These are phyloP conservation scores for Himalopsyche anomala DNA, from an alignment of 2,888 invertebrate species.

Conservation along the genomic window DNA sequence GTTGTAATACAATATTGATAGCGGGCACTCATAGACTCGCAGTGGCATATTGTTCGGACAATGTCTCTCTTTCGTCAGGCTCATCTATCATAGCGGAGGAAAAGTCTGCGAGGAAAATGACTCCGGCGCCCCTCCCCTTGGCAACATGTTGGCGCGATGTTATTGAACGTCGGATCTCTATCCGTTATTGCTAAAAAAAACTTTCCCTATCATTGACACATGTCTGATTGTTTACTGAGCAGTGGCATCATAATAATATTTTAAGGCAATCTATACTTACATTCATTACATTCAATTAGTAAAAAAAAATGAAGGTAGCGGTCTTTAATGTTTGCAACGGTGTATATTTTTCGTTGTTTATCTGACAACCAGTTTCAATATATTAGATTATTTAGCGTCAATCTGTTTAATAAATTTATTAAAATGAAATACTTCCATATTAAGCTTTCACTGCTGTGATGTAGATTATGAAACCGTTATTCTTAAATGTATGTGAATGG, in stretches of 20 bases:
- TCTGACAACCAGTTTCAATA: no score
- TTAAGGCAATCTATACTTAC: no score
- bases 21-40: conserved; percentile 18
- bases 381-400: no score
- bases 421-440: no score
- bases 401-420: no score
- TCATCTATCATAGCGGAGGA: conserved; percentile 26
- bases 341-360: no score
- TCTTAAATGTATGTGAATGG: no score
- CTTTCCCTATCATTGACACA: neutral
- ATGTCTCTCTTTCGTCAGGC: conserved; percentile 23
- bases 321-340: no score
- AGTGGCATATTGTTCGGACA: conserved; percentile 31
- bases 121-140: neutral
- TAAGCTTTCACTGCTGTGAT: no score
- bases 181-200: neutral
- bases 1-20: neutral
- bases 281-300: no score
- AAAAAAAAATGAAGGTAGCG: no score
- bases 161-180: conserved; percentile 14
- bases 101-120: conserved; percentile 35
- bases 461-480: no score
- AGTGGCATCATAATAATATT: neutral
- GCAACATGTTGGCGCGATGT: conserved; percentile 27
- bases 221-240: neutral